Percentiles rank a stretch among this genome's conserved stretches.
These are phyloP conservation scores for Pocota personata DNA, from an alignment of 2,888 invertebrate species.

Conservation along the genomic window DNA sequence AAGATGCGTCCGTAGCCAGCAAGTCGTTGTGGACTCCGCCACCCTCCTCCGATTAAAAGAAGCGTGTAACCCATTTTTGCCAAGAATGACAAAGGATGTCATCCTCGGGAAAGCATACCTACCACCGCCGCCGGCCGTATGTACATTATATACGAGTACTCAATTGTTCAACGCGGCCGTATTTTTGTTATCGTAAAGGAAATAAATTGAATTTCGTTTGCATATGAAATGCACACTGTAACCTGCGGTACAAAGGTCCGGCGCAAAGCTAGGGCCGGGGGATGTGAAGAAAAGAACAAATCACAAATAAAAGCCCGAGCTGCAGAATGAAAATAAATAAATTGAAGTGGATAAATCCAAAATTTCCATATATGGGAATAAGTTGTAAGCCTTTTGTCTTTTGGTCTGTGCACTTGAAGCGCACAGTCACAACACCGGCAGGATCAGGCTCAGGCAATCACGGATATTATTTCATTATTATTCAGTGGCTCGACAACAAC, in stretches of 20 bases:
- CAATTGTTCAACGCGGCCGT: constrained; percentile 46
- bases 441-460: constrained; percentile 57
- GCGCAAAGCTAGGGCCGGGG: constrained; percentile 11
- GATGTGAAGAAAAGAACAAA: constrained; percentile 35
- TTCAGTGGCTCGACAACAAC: constrained; percentile 72
- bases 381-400: constrained; percentile 73
- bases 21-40: background rate
- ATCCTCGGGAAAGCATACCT: constrained; percentile 54
- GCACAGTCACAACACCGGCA: constrained; percentile 29
- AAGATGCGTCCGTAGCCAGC: no score
- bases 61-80: constrained; percentile 70
- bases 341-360: constrained; percentile 63
- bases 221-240: constrained; percentile 68
- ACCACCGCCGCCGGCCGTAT: constrained; percentile 23
- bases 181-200: constrained; percentile 59
- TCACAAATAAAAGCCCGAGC: constrained; percentile 36
- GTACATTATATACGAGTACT: background rate
- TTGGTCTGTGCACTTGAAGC: constrained; percentile 18
- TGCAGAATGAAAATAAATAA: constrained; percentile 64
- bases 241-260: constrained; percentile 46
- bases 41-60: constrained; percentile 38
- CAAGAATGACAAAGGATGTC: constrained; percentile 72
- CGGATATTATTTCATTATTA: constrained; percentile 72
- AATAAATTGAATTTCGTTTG: constrained; percentile 74
- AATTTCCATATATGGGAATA: constrained; percentile 73